Conservation (phyloP, 2,797 vertebrate species). For the Leontopithecus rosalia region DNA sequence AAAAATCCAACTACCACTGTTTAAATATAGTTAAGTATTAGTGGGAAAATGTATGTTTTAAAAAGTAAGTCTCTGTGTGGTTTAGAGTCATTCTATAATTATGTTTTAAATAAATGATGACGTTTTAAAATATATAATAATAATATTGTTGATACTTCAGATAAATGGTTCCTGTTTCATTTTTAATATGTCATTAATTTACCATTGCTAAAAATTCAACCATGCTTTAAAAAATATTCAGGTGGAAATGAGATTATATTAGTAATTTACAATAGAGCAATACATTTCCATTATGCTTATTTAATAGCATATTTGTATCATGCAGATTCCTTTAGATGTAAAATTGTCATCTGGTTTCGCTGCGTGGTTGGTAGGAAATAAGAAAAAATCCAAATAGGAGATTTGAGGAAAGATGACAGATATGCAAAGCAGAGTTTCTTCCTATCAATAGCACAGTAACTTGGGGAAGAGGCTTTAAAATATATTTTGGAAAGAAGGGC, state of each 20-base stretch:
- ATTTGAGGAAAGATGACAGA: slow-evolving; percentile 45
- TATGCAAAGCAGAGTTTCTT: neutral
- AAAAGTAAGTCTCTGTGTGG: slow-evolving; percentile 17
- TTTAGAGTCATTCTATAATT: slow-evolving; percentile 65
- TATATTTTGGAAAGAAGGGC: neutral
- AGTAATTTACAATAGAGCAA: slow-evolving; percentile 46
- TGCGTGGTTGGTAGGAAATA: slow-evolving; percentile 32
- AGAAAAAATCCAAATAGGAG: slow-evolving; percentile 45
- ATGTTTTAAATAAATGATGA: slow-evolving; percentile 71
- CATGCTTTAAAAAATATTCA: slow-evolving; percentile 50
- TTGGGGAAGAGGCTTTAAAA: slow-evolving; percentile 33
- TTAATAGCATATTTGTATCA: slow-evolving; percentile 61
- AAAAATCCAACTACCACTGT: slow-evolving; percentile 50
- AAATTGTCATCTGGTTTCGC: slow-evolving; percentile 52
- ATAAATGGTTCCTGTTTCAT: slow-evolving; percentile 67
- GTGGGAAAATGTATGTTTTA: slow-evolving; percentile 20
- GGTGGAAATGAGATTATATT: slow-evolving; percentile 60
- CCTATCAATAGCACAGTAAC: neutral
- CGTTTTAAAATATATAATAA: slow-evolving; percentile 67
- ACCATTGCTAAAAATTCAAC: slow-evolving; percentile 66
- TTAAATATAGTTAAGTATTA: slow-evolving; percentile 47
- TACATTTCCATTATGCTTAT: slow-evolving; percentile 66
- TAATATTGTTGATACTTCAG: slow-evolving; percentile 65
- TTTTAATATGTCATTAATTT: slow-evolving; percentile 69
- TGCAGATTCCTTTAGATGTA: slow-evolving; percentile 54